Percentiles rank a stretch among this genome's conserved stretches.
Evolutionary conservation across 2,888 invertebrate genomes (phyloP).

Genomic region (Leucophenga maculata): DNA sequence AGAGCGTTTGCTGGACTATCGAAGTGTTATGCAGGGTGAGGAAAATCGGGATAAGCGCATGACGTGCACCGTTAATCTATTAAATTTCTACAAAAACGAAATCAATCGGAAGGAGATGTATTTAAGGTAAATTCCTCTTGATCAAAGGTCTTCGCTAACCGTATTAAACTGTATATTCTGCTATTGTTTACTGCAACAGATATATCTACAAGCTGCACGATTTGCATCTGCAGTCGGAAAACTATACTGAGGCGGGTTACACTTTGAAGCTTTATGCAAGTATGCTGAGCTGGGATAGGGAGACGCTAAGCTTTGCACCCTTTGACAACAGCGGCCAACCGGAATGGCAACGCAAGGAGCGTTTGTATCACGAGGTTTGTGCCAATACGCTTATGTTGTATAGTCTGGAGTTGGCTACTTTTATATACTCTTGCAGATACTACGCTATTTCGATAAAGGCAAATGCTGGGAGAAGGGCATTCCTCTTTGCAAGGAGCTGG

Average conservation of each 20-base stretch:
- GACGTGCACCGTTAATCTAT: constrained; percentile 95
- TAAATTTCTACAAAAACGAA: constrained; percentile 97
- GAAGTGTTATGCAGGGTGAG: constrained; percentile 95
- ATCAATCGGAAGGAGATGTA: constrained; percentile 97
- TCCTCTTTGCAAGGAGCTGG: constrained; percentile 91
- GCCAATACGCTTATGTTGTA: not conserved
- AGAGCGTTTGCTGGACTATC: constrained; percentile 92
- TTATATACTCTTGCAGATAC: constrained; percentile 75
- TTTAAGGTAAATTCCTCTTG: constrained; percentile 73
- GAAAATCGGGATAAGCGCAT: constrained; percentile 95
- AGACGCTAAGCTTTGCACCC: constrained; percentile 75
- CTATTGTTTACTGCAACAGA: constrained; percentile 61
- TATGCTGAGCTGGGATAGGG: constrained; percentile 87
- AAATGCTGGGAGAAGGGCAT: constrained; percentile 98
- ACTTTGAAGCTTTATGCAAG: constrained; percentile 95
- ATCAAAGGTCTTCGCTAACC: not conserved
- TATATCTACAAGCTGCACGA: constrained; percentile 97
- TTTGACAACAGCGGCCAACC: constrained; percentile 83
- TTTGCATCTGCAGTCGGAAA: constrained; percentile 91
- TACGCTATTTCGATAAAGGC: constrained; percentile 93
- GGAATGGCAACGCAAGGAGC: constrained; percentile 93
- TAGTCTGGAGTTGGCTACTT: not conserved
- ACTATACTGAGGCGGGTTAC: constrained; percentile 95
- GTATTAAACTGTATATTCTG: no score
- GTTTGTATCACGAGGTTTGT: constrained; percentile 80